Evolutionary conservation across 2,888 invertebrate species (phyloP).

Genomic region (Agapostemon virescens): DNA sequence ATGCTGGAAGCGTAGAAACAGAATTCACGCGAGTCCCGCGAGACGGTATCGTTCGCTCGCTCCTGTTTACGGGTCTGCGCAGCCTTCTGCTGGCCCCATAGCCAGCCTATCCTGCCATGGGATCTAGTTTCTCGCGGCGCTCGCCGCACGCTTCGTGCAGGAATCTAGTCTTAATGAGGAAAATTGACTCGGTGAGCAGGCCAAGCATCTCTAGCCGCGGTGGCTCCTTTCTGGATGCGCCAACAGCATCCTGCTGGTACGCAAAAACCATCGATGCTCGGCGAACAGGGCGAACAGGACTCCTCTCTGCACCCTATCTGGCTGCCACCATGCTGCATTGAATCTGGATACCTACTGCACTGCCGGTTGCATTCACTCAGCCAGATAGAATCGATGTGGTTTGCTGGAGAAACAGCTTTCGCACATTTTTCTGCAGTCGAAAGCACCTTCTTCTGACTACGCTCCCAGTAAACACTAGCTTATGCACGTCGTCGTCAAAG

Average conservation of each 20-base stretch:
- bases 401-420: neutral
- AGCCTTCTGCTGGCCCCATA: constrained; percentile 26
- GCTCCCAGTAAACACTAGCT: neutral
- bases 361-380: neutral
- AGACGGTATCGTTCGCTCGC: constrained; percentile 65
- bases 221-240: constrained; percentile 39
- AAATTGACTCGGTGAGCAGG: constrained; percentile 70
- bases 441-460: neutral
- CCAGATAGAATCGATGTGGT: neutral
- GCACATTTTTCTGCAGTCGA: neutral
- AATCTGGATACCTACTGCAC: constrained; percentile 40
- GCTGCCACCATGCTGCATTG: constrained; percentile 46
- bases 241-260: constrained; percentile 10
- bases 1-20: constrained; percentile 49
- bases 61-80: constrained; percentile 63
- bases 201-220: constrained; percentile 35
- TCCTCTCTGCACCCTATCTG: constrained; percentile 35
- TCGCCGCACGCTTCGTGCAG: constrained; percentile 73
- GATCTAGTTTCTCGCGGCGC: constrained; percentile 72
- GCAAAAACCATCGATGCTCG: constrained; percentile 44
- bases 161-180: constrained; percentile 79
- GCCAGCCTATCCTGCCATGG: constrained; percentile 71
- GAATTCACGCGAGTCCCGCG: constrained; percentile 62
- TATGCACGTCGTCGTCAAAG: too few species aligned
- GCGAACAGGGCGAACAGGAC: constrained; percentile 33